Evolutionary conservation across 2,797 vertebrate species (phyloP), one percentile per base, ranked within the genome.

Genomic region (Sebastes matsubarae): DNA sequence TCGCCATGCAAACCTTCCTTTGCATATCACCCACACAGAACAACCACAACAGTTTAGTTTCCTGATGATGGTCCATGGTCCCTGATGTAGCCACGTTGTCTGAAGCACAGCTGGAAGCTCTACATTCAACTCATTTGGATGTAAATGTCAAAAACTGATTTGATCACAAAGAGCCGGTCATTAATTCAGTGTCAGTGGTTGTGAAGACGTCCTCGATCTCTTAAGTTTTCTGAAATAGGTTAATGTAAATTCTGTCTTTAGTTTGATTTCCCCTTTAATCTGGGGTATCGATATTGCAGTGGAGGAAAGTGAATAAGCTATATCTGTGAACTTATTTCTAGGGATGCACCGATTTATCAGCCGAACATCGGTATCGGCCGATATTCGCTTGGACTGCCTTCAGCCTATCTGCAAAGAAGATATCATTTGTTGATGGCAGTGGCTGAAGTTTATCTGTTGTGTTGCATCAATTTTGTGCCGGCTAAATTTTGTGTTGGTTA

Each of bases 1-100:
- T 89, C 73, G 52, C 76, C 61, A 87, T 92, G 82, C 88, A 94
- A 93, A 93, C 57, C 64, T 70, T 83, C 18, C 52, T 90, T 92
- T 94, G 87, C 83, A 82, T 90, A 80, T 80, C 54, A 68, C 38
- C 30, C 27, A 38, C 58, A 73, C 55, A 64, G 68, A 78, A 80
- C 69, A 70, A 68, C 52, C 68, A 32, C 54, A 72, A 55, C 38
- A 64, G 9, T 61, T 29, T 22, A 24, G 59, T 72, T 83, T 80
- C 84, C 77, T 87, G 27, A 66, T 65, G 16, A 60, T 22, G 38
- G 22, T 72, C 32, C 18, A 22, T 24, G 64, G 27, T 29, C 32
- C 84, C 77, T 87, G 27, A 66, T 65, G 16, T 11, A 27, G 46
- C 42, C 64, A 58, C 4, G 8, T 66, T 75, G 63, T 52, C 27